Conservation (phyloP, 1,140 invertebrate genomes). For the Holcopasites calliopsidis region DNA sequence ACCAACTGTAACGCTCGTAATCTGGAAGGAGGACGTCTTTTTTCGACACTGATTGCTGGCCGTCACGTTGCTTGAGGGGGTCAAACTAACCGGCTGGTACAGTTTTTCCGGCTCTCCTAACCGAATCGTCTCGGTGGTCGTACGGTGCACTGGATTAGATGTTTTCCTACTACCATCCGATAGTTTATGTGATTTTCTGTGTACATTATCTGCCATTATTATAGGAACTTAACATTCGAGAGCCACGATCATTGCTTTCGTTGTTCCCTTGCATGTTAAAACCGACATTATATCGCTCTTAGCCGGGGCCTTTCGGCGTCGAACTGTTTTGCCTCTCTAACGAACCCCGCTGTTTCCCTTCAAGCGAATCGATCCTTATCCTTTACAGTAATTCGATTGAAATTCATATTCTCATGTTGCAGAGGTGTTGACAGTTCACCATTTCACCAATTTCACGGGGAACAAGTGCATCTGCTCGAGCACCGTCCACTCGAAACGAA, state of each 20-base stretch:
- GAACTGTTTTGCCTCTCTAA: neutral
- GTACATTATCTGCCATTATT: slow-evolving; percentile 77
- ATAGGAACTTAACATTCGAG: slow-evolving; percentile 59
- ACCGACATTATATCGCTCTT: slow-evolving; percentile 56
- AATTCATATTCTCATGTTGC: slow-evolving; percentile 56
- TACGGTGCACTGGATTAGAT: slow-evolving; percentile 85
- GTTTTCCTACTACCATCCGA: slow-evolving; percentile 68
- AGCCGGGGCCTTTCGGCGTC: slow-evolving; percentile 26
- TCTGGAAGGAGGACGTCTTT: slow-evolving; percentile 95
- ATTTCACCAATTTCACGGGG: slow-evolving; percentile 62
- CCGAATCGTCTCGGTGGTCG: slow-evolving; percentile 88
- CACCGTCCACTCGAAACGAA: slow-evolving; percentile 44
- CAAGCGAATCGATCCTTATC: slow-evolving; percentile 4
- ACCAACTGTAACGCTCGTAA: slow-evolving; percentile 92
- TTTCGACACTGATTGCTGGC: slow-evolving; percentile 79
- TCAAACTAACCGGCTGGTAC: slow-evolving; percentile 65
- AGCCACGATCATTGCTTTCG: slow-evolving; percentile 51
- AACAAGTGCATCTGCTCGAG: slow-evolving; percentile 48
- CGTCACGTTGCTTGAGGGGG: slow-evolving; percentile 59
- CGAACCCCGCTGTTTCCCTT: slow-evolving; percentile 2
- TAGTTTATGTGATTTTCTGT: slow-evolving; percentile 75
- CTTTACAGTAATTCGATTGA: neutral
- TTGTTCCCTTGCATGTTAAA: slow-evolving; percentile 63
- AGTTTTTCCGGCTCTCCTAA: slow-evolving; percentile 82
- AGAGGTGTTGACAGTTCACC: slow-evolving; percentile 72